A percentile compares a stretch with the other conserved stretches of the same genome.
These are phyloP conservation scores for Potamilus streckersoni DNA, from an alignment of 1,140 invertebrate species.

Conservation along the genomic window DNA sequence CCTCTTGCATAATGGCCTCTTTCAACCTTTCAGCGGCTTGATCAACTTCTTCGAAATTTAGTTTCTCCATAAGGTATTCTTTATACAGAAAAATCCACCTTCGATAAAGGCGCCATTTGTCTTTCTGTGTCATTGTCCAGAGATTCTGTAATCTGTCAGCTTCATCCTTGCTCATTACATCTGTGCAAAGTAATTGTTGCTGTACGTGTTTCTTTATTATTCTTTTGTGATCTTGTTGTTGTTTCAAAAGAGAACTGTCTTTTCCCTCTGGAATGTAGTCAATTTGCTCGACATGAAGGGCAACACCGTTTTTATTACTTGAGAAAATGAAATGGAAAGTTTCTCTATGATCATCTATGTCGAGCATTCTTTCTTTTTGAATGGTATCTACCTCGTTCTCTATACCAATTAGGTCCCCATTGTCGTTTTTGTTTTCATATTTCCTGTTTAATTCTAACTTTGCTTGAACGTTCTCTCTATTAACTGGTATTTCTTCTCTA, in stretches of 20 bases:
- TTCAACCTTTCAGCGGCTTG: slow-evolving; percentile 32
- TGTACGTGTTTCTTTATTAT: slow-evolving; percentile 20
- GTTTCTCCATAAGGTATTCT: slow-evolving; percentile 26
- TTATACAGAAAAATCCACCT: slow-evolving; percentile 56
- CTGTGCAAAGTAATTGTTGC: slow-evolving; percentile 18
- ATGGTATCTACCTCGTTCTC: slow-evolving; percentile 25
- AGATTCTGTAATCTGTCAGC: slow-evolving; percentile 36
- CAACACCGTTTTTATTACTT: slow-evolving; percentile 17
- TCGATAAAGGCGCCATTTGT: slow-evolving; percentile 64
- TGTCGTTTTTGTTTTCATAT: slow-evolving; percentile 11
- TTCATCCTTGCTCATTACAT: slow-evolving; percentile 41
- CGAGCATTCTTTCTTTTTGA: slow-evolving; percentile 19
- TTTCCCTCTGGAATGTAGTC: slow-evolving; percentile 12
- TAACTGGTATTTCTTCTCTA: too few species aligned
- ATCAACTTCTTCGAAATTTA: slow-evolving; percentile 38
- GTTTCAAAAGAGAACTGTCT: slow-evolving; percentile 10
- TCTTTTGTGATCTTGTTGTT: slow-evolving; percentile 19
- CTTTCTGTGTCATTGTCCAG: slow-evolving; percentile 44
- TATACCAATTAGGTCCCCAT: slow-evolving; percentile 4
- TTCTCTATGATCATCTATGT: not conserved
- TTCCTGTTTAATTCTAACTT: too few species aligned
- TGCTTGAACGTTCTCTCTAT: too few species aligned
- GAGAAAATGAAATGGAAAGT: slow-evolving; percentile 1
- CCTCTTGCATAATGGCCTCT: slow-evolving; percentile 52
- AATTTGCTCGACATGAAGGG: slow-evolving; percentile 22